Evolutionary conservation across 1,140 invertebrate species (phyloP).

Genomic region (Drosophila seguyi): DNA sequence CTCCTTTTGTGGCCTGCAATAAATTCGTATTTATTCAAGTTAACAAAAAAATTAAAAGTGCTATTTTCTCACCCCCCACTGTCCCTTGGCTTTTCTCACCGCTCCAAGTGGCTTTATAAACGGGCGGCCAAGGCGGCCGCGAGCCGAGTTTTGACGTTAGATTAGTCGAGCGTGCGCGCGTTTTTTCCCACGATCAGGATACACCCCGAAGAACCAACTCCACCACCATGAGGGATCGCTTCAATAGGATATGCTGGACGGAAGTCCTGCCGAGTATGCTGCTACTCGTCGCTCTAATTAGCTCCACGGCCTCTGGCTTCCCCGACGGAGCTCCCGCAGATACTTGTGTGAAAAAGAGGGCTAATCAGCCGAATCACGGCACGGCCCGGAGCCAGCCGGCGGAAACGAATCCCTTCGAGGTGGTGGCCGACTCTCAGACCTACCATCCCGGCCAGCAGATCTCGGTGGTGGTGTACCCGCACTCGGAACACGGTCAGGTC

Average conservation of each 20-base stretch:
- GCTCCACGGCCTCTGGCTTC: slow-evolving; percentile 84
- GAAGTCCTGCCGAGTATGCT: neutral
- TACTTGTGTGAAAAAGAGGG: slow-evolving; percentile 90
- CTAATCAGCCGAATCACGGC: slow-evolving; percentile 91
- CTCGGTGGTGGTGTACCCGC: slow-evolving; percentile 79
- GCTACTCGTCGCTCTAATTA: slow-evolving; percentile 32
- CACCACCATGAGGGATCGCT: slow-evolving; percentile 41
- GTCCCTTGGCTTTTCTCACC: slow-evolving; percentile 41
- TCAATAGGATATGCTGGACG: slow-evolving; percentile 14
- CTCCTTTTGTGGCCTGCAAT: too few species aligned
- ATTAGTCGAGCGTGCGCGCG: slow-evolving; percentile 61
- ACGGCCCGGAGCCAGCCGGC: slow-evolving; percentile 88
- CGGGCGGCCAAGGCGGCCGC: slow-evolving; percentile 57
- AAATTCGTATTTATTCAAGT: too few species aligned
- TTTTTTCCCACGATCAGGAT: slow-evolving; percentile 48
- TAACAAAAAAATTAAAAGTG: too few species aligned
- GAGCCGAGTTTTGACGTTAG: slow-evolving; percentile 64
- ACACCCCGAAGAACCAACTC: neutral
- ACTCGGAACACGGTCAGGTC: slow-evolving; percentile 78
- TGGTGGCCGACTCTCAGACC: slow-evolving; percentile 87
- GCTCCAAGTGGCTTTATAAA: slow-evolving; percentile 67
- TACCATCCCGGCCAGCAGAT: slow-evolving; percentile 89
- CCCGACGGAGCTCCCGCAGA: slow-evolving; percentile 92
- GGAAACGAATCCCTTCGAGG: slow-evolving; percentile 88
- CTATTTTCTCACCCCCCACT: neutral